Evolutionary conservation across 2,888 invertebrate species (phyloP).

Genomic region (Horisme vitalbata): DNA sequence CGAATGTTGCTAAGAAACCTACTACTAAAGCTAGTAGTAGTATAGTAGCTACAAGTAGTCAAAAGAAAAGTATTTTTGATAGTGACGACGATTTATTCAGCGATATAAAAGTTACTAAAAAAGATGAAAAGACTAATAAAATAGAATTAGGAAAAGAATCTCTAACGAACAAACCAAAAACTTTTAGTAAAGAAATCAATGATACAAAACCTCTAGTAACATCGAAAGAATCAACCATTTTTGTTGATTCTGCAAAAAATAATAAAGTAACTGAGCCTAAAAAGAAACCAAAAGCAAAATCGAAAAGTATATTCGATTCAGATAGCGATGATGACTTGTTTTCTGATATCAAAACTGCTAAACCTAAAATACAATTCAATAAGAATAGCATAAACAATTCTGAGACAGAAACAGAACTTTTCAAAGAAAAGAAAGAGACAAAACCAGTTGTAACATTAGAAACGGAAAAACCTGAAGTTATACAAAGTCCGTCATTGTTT

Average conservation of each 20-base stretch:
- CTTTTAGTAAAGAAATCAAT: conserved; percentile 8
- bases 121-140: conserved; percentile 7
- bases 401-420: conserved; percentile 4
- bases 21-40: conserved; percentile 19
- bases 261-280: conserved; percentile 1
- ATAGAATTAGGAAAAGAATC: conserved; percentile 7
- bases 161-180: conserved; percentile 1
- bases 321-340: conserved; percentile 57
- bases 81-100: conserved; percentile 54
- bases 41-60: conserved; percentile 22
- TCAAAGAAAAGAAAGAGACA: conserved; percentile 5
- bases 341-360: conserved; percentile 26
- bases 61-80: conserved; percentile 50
- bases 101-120: conserved; percentile 32
- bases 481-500: conserved; percentile 50
- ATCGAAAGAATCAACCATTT: conserved; percentile 11
- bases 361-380: conserved; percentile 5
- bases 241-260: conserved; percentile 16
- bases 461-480: conserved; percentile 19
- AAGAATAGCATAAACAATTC: background rate
- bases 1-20: conserved; percentile 48
- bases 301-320: conserved; percentile 50
- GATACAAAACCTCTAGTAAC: conserved; percentile 13
- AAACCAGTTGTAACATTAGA: conserved; percentile 10
- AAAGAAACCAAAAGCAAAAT: conserved; percentile 10